Evolutionary conservation across 2,888 invertebrate species (phyloP).

Genomic region (Dromius quadrimaculatus): DNA sequence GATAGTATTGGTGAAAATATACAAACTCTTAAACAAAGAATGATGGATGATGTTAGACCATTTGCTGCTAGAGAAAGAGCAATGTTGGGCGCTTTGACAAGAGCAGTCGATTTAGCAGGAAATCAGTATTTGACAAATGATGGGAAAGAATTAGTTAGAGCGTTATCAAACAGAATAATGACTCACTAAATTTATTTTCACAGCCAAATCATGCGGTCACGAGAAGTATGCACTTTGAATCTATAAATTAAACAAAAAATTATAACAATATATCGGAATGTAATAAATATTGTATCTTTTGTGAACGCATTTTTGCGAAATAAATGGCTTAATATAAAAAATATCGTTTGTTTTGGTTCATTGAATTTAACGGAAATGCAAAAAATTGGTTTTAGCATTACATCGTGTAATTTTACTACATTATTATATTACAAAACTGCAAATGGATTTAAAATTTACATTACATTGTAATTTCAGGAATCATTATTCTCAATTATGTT

Average conservation of each 20-base stretch:
- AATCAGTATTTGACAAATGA: constrained; percentile 36
- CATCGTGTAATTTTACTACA: not conserved
- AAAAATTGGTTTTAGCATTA: no score
- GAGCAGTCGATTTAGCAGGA: not conserved
- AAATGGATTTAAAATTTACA: not conserved
- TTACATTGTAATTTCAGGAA: not conserved
- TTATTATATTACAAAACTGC: not conserved
- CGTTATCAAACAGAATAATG: no score
- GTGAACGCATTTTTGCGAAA: no score
- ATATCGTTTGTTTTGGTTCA: no score
- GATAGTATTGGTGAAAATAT: not conserved
- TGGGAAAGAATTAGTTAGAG: constrained; percentile 38
- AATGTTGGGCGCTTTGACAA: not conserved
- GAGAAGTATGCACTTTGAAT: no score
- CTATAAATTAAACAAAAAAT: no score
- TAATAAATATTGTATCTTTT: no score
- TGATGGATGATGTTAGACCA: not conserved
- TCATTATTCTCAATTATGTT: no score
- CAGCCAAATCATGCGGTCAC: no score
- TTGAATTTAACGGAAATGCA: constrained; percentile 1
- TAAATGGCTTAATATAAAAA: no score
- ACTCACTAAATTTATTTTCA: no score
- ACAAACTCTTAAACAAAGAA: not conserved
- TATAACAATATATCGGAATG: no score
- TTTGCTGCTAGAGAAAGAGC: not conserved